phyloP scores from a whole-genome alignment of 2,888 invertebrate species.

The Agapostemon virescens region DNA sequence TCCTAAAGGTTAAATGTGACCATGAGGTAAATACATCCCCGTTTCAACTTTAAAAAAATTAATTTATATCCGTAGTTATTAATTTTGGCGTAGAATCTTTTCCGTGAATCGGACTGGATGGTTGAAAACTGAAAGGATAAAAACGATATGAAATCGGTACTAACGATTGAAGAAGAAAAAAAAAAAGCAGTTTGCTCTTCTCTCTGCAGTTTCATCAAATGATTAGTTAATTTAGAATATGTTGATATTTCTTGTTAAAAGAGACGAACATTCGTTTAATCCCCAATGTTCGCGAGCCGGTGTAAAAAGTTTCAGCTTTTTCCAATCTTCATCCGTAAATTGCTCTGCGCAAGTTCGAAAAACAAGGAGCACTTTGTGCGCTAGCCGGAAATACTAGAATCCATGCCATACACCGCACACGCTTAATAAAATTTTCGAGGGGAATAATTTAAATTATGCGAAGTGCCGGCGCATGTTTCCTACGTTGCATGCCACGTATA shows the following conservation, averaged over 20 bases:
- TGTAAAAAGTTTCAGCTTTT: neutral
- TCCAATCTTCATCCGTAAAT: neutral
- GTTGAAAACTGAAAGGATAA: neutral
- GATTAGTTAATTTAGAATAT: neutral
- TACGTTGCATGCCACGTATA: neutral
- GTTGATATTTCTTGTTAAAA: neutral
- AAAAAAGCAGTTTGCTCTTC: too few species aligned
- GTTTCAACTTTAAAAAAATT: neutral
- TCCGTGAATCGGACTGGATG: too few species aligned
- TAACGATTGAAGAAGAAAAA: too few species aligned
- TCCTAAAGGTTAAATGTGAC: neutral
- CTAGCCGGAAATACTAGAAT: conserved; percentile 1
- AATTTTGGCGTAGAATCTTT: neutral
- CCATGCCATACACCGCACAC: neutral
- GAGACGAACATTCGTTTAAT: neutral
- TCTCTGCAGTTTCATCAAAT: neutral
- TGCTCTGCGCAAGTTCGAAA: neutral
- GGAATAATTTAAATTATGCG: neutral
- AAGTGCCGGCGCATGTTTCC: neutral
- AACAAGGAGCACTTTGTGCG: neutral
- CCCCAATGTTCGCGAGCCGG: neutral
- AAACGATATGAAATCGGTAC: too few species aligned
- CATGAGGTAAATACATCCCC: neutral
- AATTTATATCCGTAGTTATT: neutral
- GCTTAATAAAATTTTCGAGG: conserved; percentile 1